Conservation (phyloP, 2,888 invertebrate genomes). For the Dromius quadrimaculatus region DNA sequence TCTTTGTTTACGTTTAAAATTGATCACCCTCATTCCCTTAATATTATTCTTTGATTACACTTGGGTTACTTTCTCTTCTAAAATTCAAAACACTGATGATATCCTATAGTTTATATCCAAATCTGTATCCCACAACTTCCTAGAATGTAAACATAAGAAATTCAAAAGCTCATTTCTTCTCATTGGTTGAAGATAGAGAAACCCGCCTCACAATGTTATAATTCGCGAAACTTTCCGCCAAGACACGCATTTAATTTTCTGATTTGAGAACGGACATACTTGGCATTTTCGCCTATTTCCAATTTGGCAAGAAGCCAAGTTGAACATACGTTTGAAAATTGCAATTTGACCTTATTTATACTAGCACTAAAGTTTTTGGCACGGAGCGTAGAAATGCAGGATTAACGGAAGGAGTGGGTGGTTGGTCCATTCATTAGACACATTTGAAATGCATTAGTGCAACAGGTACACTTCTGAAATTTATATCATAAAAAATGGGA, state of each 20-base stretch:
- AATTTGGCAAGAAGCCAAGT: conserved; percentile 12
- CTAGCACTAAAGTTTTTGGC: conserved; percentile 18
- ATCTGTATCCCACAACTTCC: too few relatives aligned
- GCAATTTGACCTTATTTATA: conserved; percentile 27
- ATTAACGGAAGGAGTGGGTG: conserved; percentile 32
- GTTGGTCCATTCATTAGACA: conserved; percentile 12
- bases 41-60: too few relatives aligned
- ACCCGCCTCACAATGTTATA: background rate
- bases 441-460: conserved; percentile 4
- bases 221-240: conserved; percentile 15
- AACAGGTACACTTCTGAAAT: conserved; percentile 25
- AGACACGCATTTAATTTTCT: conserved; percentile 43
- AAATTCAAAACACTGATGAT: too few relatives aligned
- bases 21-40: too few relatives aligned
- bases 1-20: too few relatives aligned
- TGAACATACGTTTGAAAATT: conserved; percentile 27
- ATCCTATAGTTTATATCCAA: too few relatives aligned
- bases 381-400: background rate
- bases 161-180: conserved; percentile 28
- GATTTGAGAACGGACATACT: conserved; percentile 26
- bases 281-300: conserved; percentile 7
- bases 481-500: conserved; percentile 1
- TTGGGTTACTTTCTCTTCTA: too few relatives aligned
- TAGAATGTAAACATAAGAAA: conserved; percentile 21
- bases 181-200: conserved; percentile 24